A percentile compares a stretch with the other conserved stretches of the same genome.
Conservation (phyloP, 2,797 vertebrate species). For the Euphonia xanthogaster region DNA sequence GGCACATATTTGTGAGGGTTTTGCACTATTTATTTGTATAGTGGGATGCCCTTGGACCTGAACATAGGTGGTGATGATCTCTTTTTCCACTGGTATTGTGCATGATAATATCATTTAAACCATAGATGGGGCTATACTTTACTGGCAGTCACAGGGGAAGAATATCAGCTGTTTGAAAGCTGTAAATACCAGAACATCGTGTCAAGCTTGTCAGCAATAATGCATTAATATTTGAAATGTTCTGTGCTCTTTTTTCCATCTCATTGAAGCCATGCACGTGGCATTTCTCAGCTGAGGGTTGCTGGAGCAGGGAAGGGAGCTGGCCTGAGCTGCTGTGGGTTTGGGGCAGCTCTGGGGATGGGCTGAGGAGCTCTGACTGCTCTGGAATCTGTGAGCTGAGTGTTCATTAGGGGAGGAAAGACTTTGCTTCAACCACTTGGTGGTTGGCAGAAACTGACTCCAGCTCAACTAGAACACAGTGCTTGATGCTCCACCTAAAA, state of each 20-base stretch:
- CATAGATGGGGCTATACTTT: fast-evolving
- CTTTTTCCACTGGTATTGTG: background rate
- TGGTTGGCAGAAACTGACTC: background rate
- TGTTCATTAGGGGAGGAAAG: background rate
- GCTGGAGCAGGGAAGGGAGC: background rate
- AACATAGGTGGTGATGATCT: background rate
- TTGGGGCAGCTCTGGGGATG: background rate
- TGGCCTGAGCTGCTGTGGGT: background rate
- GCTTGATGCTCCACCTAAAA: background rate
- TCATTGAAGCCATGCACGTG: fast-evolving
- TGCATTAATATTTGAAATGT: background rate
- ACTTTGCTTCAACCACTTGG: too few species aligned
- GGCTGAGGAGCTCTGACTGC: background rate
- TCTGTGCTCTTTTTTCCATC: background rate
- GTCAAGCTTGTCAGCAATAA: background rate
- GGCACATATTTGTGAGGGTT: background rate
- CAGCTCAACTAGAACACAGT: fast-evolving
- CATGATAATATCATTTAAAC: background rate
- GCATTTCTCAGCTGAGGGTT: background rate
- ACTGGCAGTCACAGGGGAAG: background rate
- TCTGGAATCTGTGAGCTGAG: background rate
- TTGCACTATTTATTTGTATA: background rate
- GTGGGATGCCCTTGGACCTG: background rate
- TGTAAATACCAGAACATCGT: background rate
- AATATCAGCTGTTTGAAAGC: background rate